phyloP scores from a whole-genome alignment of 2,888 invertebrate genomes.

The Sphecodes monilicornis region DNA sequence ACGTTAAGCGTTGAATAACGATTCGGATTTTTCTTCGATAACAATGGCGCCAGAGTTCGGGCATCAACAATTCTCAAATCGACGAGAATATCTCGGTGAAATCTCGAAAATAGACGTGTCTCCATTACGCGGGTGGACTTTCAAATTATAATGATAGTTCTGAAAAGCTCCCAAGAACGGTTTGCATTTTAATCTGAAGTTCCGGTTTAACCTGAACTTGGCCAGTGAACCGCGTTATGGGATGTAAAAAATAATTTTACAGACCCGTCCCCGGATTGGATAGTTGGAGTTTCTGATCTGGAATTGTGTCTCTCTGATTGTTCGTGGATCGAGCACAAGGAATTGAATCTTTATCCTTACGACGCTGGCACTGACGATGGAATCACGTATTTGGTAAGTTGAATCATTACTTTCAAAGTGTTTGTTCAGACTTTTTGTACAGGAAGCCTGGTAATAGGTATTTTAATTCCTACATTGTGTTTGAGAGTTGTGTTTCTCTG shows the following conservation, averaged over 20 bases:
- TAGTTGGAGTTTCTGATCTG: slow-evolving; percentile 95
- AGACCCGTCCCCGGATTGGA: slow-evolving; percentile 99
- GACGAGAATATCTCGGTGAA: background rate
- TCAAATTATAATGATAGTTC: background rate
- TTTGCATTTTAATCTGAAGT: background rate
- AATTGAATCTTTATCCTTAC: slow-evolving; percentile 95
- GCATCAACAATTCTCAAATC: background rate
- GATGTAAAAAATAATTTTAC: slow-evolving; percentile 16
- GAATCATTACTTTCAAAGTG: background rate
- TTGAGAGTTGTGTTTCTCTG: background rate
- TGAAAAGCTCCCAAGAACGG: background rate
- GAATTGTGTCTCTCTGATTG: slow-evolving; percentile 96
- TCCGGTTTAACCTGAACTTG: background rate
- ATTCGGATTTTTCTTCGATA: background rate
- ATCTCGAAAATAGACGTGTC: background rate
- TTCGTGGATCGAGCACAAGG: slow-evolving; percentile 94
- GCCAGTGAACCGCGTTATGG: background rate
- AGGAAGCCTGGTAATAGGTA: background rate
- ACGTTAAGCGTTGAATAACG: background rate
- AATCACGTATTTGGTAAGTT: slow-evolving; percentile 93
- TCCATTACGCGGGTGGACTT: background rate
- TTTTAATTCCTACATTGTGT: background rate
- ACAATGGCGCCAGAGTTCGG: background rate
- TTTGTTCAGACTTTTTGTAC: background rate
- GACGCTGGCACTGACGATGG: slow-evolving; percentile 99